These are phyloP conservation scores for Morpho deidamia DNA, from an alignment of 2,888 invertebrate species.

Conservation along the genomic window DNA sequence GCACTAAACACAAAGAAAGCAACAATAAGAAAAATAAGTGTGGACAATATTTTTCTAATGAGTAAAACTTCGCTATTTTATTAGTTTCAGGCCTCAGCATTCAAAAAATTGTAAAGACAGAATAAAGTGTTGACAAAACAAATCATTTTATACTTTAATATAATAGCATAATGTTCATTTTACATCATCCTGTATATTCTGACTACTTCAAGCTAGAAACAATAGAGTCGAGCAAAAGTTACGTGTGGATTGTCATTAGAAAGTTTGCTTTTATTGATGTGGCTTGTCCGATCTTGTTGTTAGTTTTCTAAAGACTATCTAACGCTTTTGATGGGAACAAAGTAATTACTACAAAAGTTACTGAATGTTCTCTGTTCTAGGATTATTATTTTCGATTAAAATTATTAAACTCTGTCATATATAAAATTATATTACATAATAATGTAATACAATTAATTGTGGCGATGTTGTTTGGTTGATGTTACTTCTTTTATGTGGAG, in stretches of 20 bases:
- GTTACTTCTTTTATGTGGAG: too few relatives aligned
- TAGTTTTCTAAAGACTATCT: constrained; percentile 8
- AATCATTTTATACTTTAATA: not conserved
- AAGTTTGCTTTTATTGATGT: constrained; percentile 22
- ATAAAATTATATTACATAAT: too few relatives aligned
- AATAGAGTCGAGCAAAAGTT: constrained; percentile 26
- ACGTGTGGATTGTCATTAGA: constrained; percentile 26
- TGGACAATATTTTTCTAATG: too few relatives aligned
- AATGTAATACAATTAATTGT: too few relatives aligned
- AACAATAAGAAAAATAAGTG: too few relatives aligned
- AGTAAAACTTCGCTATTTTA: too few relatives aligned
- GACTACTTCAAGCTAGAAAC: constrained; percentile 14
- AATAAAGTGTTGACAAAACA: not conserved
- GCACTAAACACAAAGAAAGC: too few relatives aligned
- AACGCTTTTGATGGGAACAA: constrained; percentile 5
- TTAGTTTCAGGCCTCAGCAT: too few relatives aligned
- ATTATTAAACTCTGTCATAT: too few relatives aligned
- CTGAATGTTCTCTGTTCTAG: not conserved
- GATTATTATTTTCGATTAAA: too few relatives aligned
- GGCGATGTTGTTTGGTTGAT: too few relatives aligned
- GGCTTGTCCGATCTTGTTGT: constrained; percentile 21
- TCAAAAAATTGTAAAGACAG: too few relatives aligned
- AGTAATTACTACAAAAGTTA: not conserved
- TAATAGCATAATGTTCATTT: not conserved
- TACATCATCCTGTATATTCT: not conserved